These are phyloP conservation scores for Macrocentrus cingulum DNA, from an alignment of 1,140 invertebrate genomes.

Conservation along the genomic window DNA sequence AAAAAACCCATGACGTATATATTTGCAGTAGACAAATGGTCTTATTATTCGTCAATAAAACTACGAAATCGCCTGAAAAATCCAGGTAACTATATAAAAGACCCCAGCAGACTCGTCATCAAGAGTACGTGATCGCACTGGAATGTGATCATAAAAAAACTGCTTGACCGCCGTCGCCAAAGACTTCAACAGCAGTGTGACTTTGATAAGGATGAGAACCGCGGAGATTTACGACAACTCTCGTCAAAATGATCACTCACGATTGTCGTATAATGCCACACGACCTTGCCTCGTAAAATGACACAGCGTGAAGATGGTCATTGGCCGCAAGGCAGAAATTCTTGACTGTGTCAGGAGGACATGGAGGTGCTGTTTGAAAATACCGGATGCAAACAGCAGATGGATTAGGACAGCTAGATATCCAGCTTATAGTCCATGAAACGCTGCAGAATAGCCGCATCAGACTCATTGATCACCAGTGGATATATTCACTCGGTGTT, in stretches of 20 bases:
- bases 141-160: not conserved
- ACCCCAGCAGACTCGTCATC: not conserved
- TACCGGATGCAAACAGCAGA: constrained; percentile 14
- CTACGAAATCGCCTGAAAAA: not conserved
- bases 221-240: constrained; percentile 53
- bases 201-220: constrained; percentile 57
- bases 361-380: constrained; percentile 15
- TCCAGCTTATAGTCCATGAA: constrained; percentile 36
- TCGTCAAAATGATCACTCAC: constrained; percentile 53
- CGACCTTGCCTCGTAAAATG: constrained; percentile 58
- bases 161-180: too few species aligned
- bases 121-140: not conserved
- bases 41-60: not conserved
- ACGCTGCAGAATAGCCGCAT: not conserved
- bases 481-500: constrained; percentile 1
- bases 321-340: constrained; percentile 17
- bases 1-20: too few species aligned
- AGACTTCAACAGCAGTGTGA: constrained; percentile 8
- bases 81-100: not conserved
- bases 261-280: constrained; percentile 55
- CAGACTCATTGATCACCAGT: constrained; percentile 11
- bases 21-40: too few species aligned
- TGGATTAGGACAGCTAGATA: constrained; percentile 16
- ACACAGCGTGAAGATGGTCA: constrained; percentile 24
- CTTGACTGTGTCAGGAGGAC: constrained; percentile 22